Base-by-base conservation (phyloP, 2,888 invertebrate genomes). In the Catocala nupta region DNA sequence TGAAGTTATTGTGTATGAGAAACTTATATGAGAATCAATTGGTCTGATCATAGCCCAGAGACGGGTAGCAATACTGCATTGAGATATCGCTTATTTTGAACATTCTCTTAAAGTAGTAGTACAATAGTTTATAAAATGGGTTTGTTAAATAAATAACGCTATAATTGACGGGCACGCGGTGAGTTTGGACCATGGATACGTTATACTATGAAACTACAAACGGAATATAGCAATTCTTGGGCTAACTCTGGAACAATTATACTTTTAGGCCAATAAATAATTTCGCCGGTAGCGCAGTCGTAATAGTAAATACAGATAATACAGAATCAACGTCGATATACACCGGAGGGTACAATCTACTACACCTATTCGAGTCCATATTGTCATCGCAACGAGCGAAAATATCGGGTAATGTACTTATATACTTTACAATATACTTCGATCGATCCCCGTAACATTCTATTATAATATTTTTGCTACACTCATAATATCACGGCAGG, bases 401-500 rank as follows among this genome's bases (percentile, higher is more conserved):
- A 87, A 86, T 75, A 80, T 71, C 75, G 81, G 76, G 75, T 77
- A 63, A 70, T 65, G 63, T 64, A 66, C 68, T 64, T 66, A 65
- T 76, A 71, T 78, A 71, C 62, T 80, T 74, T 71, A 71, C 80
- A 75, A 71, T 75, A 80, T 79, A 78, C 66, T 77, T 81, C 70
- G 75, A 73, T 80, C 69, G 69, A 60, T 77, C 55, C 72, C 66
- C 73, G 64, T 80, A 80, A 78, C 69, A 66, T 64, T 48, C 71
- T 76, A 73, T 71, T 79, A 84, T 81, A 71, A 71, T 70, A 81
- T 78, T 86, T 84, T 83, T 80, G 84, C 87, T 89, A 90, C 85
- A 85, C 81, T 83, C 80, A 80, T 90, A 90, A 90, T 91, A 91
- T 91, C 91, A 91, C 90, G 73, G 86, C 82, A 82, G 87, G 84